Evolutionary conservation across 2,888 invertebrate genomes (phyloP), one percentile per base, ranked within the genome.

Genomic region (Drosophila acutilabella): DNA sequence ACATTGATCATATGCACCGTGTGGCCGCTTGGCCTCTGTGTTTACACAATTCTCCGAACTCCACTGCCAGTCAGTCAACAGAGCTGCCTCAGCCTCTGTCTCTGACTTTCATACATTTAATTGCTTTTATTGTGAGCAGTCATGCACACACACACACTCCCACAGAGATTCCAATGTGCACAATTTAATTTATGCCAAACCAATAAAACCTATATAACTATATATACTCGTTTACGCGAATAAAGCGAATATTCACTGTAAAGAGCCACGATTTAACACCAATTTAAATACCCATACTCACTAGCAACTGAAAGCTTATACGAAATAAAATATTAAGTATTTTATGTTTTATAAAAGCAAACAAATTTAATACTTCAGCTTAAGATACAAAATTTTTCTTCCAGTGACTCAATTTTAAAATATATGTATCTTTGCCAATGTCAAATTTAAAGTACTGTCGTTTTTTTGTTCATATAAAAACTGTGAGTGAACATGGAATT

Each of bases 41-140:
- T 71, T 74, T 74, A 66, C 74, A 73, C 52, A 70, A 62, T 59
- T 64, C 51, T 53, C 52, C 14, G 36, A 13, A 47, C 48, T 23
- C 11, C 50, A 44, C 40, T 60, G 61, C 50, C 64, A 52, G 64
- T 61, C 59, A 65, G 59, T 80, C 78, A 86, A 86, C 83, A 80
- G 78, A 79, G 71, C 65, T 71, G 42, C 50, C 50, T 59, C 23
- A 71, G 42, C 50, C 23, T 38, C 45, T 23, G 44, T 44, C 14
- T 59, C 50, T 59, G 16, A 23, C 45, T 23, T 44, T 44, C 14
- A 56, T 42, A 54, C 30, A 20, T 38, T 56, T 45, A 75, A 71
- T 58, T 50, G 41, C 50, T 62, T 64, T 74, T 77, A 57, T 65
- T 65, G 42, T 36, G 42, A 56, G 54, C 67, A 72, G 47, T 20